Conservation (phyloP, 2,888 invertebrate species). For the Callimorpha dominula region DNA sequence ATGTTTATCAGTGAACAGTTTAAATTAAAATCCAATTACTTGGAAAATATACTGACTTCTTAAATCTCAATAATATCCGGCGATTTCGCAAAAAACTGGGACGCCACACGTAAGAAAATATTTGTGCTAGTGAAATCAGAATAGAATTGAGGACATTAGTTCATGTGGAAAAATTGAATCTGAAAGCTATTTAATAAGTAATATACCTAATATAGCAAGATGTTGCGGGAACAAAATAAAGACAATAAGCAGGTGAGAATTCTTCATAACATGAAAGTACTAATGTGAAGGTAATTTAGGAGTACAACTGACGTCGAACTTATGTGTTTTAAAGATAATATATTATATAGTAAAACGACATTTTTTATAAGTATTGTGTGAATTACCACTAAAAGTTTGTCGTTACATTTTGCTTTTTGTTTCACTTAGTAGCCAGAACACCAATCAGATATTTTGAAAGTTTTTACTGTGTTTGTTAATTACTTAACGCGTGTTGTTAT, state of each 20-base stretch:
- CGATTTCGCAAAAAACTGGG: constrained; percentile 51
- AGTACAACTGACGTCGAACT: no score
- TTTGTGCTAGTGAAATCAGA: constrained; percentile 51
- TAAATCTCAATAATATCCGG: constrained; percentile 53
- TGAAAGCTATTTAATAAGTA: constrained; percentile 20
- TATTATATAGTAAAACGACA: no score
- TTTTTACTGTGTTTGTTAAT: background rate
- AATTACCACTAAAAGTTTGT: background rate
- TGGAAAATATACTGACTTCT: constrained; percentile 17
- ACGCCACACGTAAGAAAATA: constrained; percentile 39
- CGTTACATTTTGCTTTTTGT: background rate
- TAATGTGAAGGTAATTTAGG: background rate
- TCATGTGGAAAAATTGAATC: constrained; percentile 28
- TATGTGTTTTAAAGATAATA: no score
- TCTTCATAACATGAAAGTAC: background rate
- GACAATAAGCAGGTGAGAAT: constrained; percentile 58
- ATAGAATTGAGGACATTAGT: constrained; percentile 37
- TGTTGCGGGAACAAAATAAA: constrained; percentile 46
- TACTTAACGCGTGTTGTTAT: no score
- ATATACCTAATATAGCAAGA: constrained; percentile 9
- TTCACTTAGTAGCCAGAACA: background rate
- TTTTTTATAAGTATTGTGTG: background rate
- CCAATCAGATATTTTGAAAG: background rate
- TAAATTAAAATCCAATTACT: constrained; percentile 1
- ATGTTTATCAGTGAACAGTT: background rate